Percentiles rank a stretch among this genome's conserved stretches.
Evolutionary conservation across 2,113 vertebrate species (phyloP).

Genomic region (Grallaria varia): DNA sequence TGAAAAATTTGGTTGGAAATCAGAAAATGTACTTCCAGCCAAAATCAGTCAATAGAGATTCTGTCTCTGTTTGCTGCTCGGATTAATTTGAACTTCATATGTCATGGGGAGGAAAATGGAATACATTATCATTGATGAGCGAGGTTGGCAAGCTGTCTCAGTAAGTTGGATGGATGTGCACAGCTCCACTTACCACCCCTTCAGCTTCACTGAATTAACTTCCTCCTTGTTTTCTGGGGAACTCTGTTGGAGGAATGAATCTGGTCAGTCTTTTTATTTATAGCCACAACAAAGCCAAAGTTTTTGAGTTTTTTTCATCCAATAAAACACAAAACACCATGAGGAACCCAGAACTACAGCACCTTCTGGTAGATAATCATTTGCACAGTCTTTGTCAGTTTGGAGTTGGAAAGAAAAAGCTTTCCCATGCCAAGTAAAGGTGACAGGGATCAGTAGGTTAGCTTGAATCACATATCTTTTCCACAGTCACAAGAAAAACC

Average conservation of each 20-base stretch:
- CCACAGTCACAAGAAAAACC: conserved; percentile 34
- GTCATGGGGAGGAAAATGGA: background rate
- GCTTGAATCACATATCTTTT: conserved; percentile 14
- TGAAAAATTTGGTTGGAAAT: conserved; percentile 18
- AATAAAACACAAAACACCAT: background rate
- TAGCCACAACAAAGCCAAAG: background rate
- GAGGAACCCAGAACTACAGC: background rate
- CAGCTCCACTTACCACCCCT: background rate
- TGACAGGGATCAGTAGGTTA: conserved; percentile 8
- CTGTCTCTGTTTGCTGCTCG: background rate
- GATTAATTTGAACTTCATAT: conserved; percentile 29
- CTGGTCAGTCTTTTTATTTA: background rate
- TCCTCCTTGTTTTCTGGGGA: background rate
- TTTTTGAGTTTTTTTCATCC: background rate
- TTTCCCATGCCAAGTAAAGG: conserved; percentile 15
- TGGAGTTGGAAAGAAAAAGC: background rate
- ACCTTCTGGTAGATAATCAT: background rate
- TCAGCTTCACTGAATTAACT: background rate
- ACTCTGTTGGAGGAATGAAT: background rate
- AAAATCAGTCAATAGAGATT: conserved; percentile 34
- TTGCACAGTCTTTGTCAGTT: background rate
- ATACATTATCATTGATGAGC: background rate
- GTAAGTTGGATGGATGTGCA: background rate
- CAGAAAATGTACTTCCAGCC: conserved; percentile 23
- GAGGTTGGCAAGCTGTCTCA: background rate